Percentiles rank a stretch among this genome's conserved stretches.
These are phyloP conservation scores for Enteromius mattozi DNA, from an alignment of 2,797 vertebrate genomes.

Conservation along the genomic window DNA sequence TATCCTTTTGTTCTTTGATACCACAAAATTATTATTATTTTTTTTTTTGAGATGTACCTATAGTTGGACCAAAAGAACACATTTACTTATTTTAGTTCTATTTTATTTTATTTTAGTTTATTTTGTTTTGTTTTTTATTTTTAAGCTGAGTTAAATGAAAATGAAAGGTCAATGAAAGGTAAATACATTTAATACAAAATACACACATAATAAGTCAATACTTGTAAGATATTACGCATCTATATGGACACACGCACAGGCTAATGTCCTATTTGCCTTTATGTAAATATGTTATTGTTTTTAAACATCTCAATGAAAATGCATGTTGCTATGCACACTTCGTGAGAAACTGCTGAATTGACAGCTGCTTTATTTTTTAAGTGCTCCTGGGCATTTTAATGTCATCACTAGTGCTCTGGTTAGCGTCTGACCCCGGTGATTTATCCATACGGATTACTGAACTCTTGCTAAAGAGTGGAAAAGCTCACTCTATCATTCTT, in stretches of 20 bases:
- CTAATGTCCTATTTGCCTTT: conserved; percentile 53
- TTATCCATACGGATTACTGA: conserved; percentile 63
- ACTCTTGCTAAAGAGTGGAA: conserved; percentile 54
- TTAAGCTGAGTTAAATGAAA: not conserved
- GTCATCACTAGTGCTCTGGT: conserved; percentile 46
- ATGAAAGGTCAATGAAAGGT: no score
- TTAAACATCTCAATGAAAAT: conserved; percentile 24
- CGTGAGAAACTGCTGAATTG: conserved; percentile 34
- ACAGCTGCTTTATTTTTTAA: conserved; percentile 59
- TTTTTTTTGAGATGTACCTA: no score
- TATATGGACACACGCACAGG: conserved; percentile 24
- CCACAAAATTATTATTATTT: no score
- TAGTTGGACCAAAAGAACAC: not conserved
- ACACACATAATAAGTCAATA: not conserved
- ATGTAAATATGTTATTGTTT: conserved; percentile 41
- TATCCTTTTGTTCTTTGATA: no score
- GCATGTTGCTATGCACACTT: conserved; percentile 36
- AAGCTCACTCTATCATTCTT: conserved; percentile 52
- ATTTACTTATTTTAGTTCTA: not conserved
- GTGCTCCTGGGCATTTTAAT: conserved; percentile 50
- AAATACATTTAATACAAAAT: not conserved
- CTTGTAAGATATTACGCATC: not conserved
- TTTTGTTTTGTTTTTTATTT: not conserved
- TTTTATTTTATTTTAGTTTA: not conserved
- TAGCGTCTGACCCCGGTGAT: conserved; percentile 45